These are phyloP conservation scores for Morone chrysops DNA, from an alignment of 2,113 vertebrate species.

Conservation along the genomic window DNA sequence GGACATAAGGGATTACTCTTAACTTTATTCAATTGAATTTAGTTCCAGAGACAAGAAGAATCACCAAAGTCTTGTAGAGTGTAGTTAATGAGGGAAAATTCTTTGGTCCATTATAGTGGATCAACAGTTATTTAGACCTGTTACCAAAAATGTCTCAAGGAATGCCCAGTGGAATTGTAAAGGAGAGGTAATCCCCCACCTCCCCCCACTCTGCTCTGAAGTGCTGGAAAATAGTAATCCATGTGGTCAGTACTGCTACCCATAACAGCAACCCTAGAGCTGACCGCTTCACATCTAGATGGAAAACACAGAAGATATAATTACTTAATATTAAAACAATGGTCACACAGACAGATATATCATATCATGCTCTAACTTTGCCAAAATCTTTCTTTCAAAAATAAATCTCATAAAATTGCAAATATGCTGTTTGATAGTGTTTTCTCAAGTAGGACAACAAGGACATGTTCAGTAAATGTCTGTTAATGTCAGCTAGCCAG, in stretches of 20 bases:
- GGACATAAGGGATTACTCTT: slow-evolving; percentile 6
- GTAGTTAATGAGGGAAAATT: slow-evolving; percentile 11
- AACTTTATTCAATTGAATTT: slow-evolving; percentile 1
- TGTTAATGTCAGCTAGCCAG: not conserved
- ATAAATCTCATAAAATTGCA: not conserved
- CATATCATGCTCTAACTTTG: not conserved
- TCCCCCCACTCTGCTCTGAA: slow-evolving; percentile 90
- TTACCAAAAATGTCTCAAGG: slow-evolving; percentile 58
- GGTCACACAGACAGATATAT: not conserved
- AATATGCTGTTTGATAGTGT: not conserved
- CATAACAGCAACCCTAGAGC: slow-evolving; percentile 89
- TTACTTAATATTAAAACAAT: not conserved
- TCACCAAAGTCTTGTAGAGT: slow-evolving; percentile 16
- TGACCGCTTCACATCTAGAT: slow-evolving; percentile 91
- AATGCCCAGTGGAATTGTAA: slow-evolving; percentile 91
- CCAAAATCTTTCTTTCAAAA: not conserved
- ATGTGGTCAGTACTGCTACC: slow-evolving; percentile 89
- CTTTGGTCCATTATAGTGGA: slow-evolving; percentile 53
- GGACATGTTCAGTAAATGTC: not conserved
- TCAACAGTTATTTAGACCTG: slow-evolving; percentile 18
- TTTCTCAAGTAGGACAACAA: not conserved
- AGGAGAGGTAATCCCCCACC: slow-evolving; percentile 91
- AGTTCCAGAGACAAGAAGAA: slow-evolving; percentile 19
- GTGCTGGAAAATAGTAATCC: slow-evolving; percentile 92
- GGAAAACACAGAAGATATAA: slow-evolving; percentile 10